Evolutionary conservation across 2,888 invertebrate genomes (phyloP).

Genomic region (Aproaerema taeniolella): DNA sequence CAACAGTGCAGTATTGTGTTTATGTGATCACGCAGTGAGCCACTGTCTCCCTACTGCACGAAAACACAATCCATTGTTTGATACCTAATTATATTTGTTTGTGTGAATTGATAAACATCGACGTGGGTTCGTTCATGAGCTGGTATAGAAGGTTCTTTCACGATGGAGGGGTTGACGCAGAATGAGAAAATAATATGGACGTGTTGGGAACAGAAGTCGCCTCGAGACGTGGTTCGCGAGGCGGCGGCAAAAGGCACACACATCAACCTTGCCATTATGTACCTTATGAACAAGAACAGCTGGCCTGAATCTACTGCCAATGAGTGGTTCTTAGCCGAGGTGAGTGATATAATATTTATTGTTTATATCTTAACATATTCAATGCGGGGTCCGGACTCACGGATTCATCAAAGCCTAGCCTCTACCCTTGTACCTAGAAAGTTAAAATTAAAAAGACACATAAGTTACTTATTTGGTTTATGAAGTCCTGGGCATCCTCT

Average conservation of each 20-base stretch:
- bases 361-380: no score
- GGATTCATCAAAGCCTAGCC: no score
- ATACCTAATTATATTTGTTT: no score
- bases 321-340: conserved; percentile 77
- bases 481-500: no score
- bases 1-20: no score
- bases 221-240: conserved; percentile 81
- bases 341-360: no score
- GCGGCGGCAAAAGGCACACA: conserved; percentile 82
- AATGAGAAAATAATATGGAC: conserved; percentile 80
- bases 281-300: conserved; percentile 73
- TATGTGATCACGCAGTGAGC: no score
- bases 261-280: conserved; percentile 76
- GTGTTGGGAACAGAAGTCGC: conserved; percentile 80
- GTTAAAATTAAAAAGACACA: no score
- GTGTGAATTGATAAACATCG: not conserved
- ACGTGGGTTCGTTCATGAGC: conserved; percentile 1
- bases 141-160: not conserved
- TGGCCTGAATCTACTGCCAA: conserved; percentile 70
- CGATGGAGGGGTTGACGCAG: conserved; percentile 78
- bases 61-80: conserved; percentile 9
- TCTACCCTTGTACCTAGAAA: no score
- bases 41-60: no score
- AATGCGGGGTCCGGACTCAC: no score
- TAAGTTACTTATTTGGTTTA: no score